Percentiles rank a stretch among this genome's conserved stretches.
These are phyloP conservation scores for Argyrosomus regius DNA, from an alignment of 2,797 vertebrate species.

Conservation along the genomic window DNA sequence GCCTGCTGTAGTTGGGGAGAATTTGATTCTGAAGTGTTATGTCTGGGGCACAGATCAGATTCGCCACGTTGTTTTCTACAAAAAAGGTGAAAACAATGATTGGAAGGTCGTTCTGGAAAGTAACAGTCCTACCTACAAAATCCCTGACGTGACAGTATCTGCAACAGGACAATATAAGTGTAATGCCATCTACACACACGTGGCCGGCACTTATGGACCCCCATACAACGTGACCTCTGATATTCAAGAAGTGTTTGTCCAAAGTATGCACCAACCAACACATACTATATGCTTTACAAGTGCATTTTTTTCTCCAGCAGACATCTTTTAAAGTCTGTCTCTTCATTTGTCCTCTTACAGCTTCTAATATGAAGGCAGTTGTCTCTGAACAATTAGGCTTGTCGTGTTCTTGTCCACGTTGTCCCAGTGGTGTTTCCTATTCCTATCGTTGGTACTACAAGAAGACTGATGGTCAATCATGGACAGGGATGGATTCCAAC, in stretches of 20 bases:
- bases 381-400: accelerated
- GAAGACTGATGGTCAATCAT: accelerated
- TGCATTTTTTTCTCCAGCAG: not conserved
- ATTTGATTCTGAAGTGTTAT: conserved; percentile 54
- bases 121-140: accelerated
- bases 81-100: accelerated
- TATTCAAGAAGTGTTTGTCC: conserved; percentile 40
- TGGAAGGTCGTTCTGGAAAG: accelerated
- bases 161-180: conserved; percentile 38
- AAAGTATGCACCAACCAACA: conserved; percentile 36
- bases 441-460: conserved; percentile 28
- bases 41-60: conserved; percentile 42
- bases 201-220: accelerated
- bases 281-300: no score
- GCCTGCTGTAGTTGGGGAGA: conserved; percentile 43
- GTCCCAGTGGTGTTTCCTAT: accelerated
- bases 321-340: not conserved
- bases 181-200: conserved; percentile 36
- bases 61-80: not conserved
- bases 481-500: accelerated
- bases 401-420: conserved; percentile 15
- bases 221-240: conserved; percentile 2
- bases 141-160: accelerated
- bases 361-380: not conserved
- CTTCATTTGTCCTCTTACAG: conserved; percentile 44